Conservation (phyloP, 2,797 vertebrate species). For the Amazona ochrocephala region DNA sequence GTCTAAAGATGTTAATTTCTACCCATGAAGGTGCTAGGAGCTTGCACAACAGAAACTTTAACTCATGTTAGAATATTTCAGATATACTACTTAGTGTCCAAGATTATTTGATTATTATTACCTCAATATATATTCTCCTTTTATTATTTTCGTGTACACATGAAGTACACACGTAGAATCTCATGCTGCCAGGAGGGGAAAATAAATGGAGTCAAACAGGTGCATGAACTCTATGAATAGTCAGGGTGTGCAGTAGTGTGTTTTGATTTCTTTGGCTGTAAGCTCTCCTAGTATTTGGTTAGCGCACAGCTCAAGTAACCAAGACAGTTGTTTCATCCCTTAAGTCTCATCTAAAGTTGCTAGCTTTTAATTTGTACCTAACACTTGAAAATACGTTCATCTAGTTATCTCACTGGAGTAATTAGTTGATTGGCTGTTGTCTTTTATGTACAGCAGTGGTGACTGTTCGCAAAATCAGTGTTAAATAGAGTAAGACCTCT, state of each 20-base stretch:
- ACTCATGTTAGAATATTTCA: background rate
- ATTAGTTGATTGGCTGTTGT: background rate
- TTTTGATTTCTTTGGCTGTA: background rate
- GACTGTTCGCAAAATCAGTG: background rate
- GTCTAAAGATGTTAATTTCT: background rate
- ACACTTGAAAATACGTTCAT: background rate
- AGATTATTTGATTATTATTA: background rate
- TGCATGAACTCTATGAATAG: background rate
- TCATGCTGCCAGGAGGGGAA: background rate
- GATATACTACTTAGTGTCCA: background rate
- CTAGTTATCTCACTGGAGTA: background rate
- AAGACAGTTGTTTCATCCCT: background rate
- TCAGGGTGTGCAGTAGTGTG: accelerated
- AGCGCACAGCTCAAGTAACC: background rate
- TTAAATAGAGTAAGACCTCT: background rate
- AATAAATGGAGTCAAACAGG: background rate
- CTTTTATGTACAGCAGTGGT: background rate
- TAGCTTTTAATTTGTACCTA: background rate
- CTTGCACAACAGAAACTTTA: background rate
- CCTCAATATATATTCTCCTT: background rate
- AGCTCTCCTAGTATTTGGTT: background rate
- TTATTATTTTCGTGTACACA: background rate
- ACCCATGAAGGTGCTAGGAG: background rate
- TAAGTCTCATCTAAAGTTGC: background rate
- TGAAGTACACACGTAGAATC: background rate